Evolutionary conservation across 1,140 invertebrate genomes (phyloP), one percentile per base, ranked within the genome.

Genomic region (Penaeus indicus): DNA sequence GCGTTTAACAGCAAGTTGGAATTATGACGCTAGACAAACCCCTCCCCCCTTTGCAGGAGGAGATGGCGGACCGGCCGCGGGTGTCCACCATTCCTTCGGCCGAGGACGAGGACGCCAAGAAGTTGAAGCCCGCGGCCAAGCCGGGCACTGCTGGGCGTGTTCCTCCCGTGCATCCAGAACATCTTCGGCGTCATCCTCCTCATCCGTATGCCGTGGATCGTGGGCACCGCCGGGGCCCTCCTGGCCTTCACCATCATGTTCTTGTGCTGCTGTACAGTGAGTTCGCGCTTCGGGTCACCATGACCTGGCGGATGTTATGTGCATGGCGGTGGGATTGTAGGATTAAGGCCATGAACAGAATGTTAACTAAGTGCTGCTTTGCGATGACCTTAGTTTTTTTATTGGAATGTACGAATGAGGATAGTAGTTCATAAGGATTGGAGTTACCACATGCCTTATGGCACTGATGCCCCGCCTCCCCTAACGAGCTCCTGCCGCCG

Each of bases 181-280:
- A 99, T 99, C 92, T 99, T 99, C 93, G 99, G 99, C 90, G 98
- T 99, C 62, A 98, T 99, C 92, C 95, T 99, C 78, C 99, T 99
- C 94, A 99, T 99, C 93, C 97, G 99, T 93, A 94, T 99, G 92
- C 98, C 98, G 60, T 99, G 99, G 99, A 98, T 99, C 85, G 98
- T 99, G 63, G 99, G 99, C 63, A 99, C 98, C 47, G 98, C 99
- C 86, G 99, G 99, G 78, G 96, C 96, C 81, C 93, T 99, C 88
- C 96, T 97, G 93, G 96, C 97, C 89, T 99, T 99, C 93, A 94
- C 98, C 89, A 98, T 99, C 92, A 98, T 99, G 27, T 94, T 99
- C 78, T 96, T 96, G 90, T 99, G 98, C 93, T 99, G 98, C 94
- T 97, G 96, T 93, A 98, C 98, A 93, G 98, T 99, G 94, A 96